Percentiles rank a stretch among this genome's conserved stretches.
Evolutionary conservation across 2,888 invertebrate species (phyloP).

Genomic region (Macaria notata): DNA sequence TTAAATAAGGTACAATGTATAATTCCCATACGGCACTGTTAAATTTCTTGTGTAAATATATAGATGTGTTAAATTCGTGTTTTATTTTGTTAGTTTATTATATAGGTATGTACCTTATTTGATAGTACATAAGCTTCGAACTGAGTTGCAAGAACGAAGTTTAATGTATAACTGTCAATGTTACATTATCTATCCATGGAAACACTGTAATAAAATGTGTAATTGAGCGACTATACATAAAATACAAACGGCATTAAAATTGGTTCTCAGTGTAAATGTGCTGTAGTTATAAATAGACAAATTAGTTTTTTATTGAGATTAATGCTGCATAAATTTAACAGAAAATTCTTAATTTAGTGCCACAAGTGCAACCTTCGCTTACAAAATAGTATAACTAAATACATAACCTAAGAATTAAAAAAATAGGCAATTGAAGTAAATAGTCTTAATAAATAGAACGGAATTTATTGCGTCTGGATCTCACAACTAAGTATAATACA

Average conservation of each 20-base stretch:
- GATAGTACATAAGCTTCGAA: too few species aligned
- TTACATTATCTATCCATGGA: too few species aligned
- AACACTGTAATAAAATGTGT: too few species aligned
- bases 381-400: too few species aligned
- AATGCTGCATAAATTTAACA: not conserved
- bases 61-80: constrained; percentile 76
- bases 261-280: not conserved
- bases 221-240: too few species aligned
- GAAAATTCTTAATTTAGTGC: too few species aligned
- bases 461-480: constrained; percentile 23
- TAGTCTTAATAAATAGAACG: constrained; percentile 14
- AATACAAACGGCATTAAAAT: too few species aligned
- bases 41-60: constrained; percentile 80
- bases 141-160: too few species aligned
- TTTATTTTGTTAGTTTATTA: constrained; percentile 49
- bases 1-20: constrained; percentile 56
- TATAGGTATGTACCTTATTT: not conserved
- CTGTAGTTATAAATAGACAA: not conserved
- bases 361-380: too few species aligned
- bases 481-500: constrained; percentile 13
- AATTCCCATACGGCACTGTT: constrained; percentile 77
- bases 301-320: not conserved
- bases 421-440: not conserved
- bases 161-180: too few species aligned
- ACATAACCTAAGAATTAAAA: too few species aligned